Evolutionary conservation across 2,888 invertebrate genomes (phyloP).

Genomic region (Sepioteuthis lessoniana): DNA sequence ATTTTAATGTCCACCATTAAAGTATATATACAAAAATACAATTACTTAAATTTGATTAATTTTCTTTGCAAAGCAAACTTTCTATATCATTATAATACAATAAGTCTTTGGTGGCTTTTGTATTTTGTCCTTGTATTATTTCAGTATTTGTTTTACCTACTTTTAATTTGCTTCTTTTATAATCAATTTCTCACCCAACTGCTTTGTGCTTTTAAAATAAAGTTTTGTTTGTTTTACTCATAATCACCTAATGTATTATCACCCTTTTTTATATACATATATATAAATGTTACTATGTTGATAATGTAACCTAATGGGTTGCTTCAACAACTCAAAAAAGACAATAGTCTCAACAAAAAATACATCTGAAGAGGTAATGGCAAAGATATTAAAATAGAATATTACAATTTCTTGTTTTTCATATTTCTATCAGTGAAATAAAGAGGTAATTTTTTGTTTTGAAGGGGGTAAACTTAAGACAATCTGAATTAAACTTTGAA

Average conservation of each 20-base stretch:
- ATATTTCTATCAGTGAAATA: too few species aligned
- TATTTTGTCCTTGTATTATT: constrained; percentile 8
- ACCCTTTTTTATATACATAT: too few species aligned
- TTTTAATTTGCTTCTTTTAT: not conserved
- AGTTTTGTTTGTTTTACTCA: not conserved
- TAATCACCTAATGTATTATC: not conserved
- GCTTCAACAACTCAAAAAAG: too few species aligned
- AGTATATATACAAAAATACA: not conserved
- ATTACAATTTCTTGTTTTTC: too few species aligned
- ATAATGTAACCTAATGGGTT: too few species aligned
- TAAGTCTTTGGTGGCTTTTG: not conserved
- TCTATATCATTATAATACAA: not conserved
- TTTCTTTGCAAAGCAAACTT: not conserved
- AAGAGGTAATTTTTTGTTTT: too few species aligned
- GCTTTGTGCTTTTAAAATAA: not conserved
- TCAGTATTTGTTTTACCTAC: constrained; percentile 20
- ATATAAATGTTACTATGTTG: too few species aligned
- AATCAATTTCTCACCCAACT: not conserved
- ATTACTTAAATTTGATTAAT: not conserved
- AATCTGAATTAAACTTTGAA: too few species aligned
- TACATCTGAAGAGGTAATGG: too few species aligned
- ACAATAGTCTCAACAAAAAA: too few species aligned
- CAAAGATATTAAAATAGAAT: too few species aligned
- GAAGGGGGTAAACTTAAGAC: too few species aligned
- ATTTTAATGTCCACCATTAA: not conserved